phyloP scores from a whole-genome alignment of 2,797 vertebrate genomes.

The Microhierax caerulescens region DNA sequence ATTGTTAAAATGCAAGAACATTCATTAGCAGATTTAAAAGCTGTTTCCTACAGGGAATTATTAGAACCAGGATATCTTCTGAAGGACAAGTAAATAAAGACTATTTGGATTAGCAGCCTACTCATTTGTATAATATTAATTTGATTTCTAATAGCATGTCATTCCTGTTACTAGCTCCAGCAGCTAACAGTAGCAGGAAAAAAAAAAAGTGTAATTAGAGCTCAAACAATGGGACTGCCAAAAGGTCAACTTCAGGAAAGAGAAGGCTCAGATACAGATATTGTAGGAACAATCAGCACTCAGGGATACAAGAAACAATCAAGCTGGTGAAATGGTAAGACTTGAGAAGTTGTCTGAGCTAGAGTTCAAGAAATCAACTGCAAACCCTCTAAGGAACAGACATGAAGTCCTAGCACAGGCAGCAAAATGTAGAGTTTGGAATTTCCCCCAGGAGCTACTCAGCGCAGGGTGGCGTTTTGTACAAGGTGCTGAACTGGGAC shows the following conservation, averaged over 20 bases:
- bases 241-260: background rate
- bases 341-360: background rate
- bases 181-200: background rate
- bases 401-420: background rate
- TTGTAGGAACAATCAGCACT: background rate
- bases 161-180: background rate
- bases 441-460: background rate
- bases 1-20: background rate
- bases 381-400: background rate
- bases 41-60: background rate
- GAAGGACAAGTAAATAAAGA: background rate
- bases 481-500: background rate
- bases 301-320: background rate
- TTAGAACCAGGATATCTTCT: background rate
- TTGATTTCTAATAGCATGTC: background rate
- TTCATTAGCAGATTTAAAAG: background rate
- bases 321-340: background rate
- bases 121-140: background rate
- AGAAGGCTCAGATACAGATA: background rate
- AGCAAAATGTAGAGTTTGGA: background rate
- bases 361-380: background rate
- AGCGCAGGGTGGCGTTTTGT: background rate
- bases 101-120: background rate
- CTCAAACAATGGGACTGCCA: background rate
- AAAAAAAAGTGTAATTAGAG: background rate